Conservation (phyloP, 1,140 invertebrate species). For the Drosophila burlai region DNA sequence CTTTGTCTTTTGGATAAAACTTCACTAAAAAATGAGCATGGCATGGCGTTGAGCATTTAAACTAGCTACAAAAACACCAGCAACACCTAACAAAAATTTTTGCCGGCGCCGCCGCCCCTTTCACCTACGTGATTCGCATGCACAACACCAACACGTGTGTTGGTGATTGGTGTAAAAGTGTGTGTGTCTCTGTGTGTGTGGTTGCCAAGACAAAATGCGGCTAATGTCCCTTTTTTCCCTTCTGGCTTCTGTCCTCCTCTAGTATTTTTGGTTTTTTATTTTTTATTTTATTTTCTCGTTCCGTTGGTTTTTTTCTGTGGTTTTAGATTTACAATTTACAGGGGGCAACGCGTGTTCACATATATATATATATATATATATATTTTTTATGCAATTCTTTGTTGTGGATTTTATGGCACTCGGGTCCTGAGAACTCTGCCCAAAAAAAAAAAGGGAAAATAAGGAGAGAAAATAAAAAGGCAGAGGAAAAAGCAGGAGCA, state of each 20-base stretch:
- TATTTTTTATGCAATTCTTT: conserved; percentile 41
- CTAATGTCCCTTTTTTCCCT: conserved; percentile 65
- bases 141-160: conserved; percentile 64
- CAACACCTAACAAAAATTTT: conserved; percentile 34
- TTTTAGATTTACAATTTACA: conserved; percentile 76
- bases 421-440: conserved; percentile 26
- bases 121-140: conserved; percentile 49
- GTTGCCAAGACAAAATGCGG: conserved; percentile 79
- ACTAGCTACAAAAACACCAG: conserved; percentile 81
- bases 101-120: background rate
- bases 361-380: conserved; percentile 5
- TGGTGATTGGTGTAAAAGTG: conserved; percentile 11
- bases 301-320: conserved; percentile 20
- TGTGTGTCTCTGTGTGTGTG: conserved; percentile 30
- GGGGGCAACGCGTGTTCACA: conserved; percentile 30
- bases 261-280: conserved; percentile 10
- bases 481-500: background rate
- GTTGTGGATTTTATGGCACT: conserved; percentile 56
- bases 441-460: background rate
- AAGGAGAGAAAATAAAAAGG: background rate
- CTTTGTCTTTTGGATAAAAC: conserved; percentile 75
- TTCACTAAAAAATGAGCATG: conserved; percentile 83
- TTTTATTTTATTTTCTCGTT: conserved; percentile 22
- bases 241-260: background rate
- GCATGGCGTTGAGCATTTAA: conserved; percentile 81